Conservation (phyloP, 2,797 vertebrate genomes). For the Tadarida brasiliensis region DNA sequence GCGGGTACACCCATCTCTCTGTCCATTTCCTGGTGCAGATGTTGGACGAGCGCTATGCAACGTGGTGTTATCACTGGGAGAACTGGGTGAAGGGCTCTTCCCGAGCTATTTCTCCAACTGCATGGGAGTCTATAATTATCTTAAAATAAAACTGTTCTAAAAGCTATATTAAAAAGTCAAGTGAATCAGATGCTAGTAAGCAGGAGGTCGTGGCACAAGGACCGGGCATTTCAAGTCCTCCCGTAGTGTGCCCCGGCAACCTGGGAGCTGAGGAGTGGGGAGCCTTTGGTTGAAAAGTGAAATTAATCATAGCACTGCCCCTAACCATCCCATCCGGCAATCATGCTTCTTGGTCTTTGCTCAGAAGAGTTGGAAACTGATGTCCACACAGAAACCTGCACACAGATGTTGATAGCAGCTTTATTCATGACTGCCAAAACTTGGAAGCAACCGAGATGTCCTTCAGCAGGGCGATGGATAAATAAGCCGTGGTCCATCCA, state of each 20-base stretch:
- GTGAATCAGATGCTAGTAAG: background rate
- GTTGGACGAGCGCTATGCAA: background rate
- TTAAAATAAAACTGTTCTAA: background rate
- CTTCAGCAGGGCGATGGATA: background rate
- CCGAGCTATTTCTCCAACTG: background rate
- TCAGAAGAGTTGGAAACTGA: background rate
- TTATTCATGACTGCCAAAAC: background rate
- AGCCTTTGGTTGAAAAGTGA: background rate
- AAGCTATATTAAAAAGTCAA: background rate
- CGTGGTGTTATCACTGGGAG: background rate
- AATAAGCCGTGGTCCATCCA: background rate
- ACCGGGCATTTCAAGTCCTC: background rate
- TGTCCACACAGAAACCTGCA: background rate
- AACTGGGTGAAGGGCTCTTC: background rate
- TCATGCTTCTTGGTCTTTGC: background rate
- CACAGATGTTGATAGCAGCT: background rate
- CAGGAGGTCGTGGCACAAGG: background rate
- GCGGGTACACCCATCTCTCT: fast-evolving
- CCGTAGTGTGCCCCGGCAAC: fast-evolving
- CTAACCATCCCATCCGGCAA: fast-evolving
- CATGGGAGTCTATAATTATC: background rate
- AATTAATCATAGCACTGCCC: too few relatives aligned
- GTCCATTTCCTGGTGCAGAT: background rate
- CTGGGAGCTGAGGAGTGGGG: background rate
- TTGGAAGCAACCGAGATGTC: background rate